Percentiles rank a stretch among this genome's conserved stretches.
phyloP scores from a whole-genome alignment of 2,113 vertebrate genomes.

The Hipposideros armiger region DNA sequence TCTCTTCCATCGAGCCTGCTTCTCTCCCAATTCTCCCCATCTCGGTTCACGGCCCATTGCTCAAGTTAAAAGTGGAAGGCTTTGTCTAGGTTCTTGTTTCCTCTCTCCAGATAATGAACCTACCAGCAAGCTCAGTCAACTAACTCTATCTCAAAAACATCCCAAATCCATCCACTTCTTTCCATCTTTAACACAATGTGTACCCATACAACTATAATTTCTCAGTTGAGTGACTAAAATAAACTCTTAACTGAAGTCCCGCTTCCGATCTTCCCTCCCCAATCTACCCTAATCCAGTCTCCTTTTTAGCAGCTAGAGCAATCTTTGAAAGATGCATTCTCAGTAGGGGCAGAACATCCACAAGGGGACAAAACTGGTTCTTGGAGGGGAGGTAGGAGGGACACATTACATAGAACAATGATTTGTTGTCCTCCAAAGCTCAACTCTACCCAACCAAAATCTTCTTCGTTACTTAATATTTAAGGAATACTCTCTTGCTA shows the following conservation, averaged over 20 bases:
- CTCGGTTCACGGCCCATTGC: background rate
- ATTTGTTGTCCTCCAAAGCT: background rate
- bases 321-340: background rate
- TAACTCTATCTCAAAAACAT: slow-evolving; percentile 19
- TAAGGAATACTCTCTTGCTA: background rate
- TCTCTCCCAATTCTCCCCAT: background rate
- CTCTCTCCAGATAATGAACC: background rate
- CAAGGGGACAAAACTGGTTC: background rate
- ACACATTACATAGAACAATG: background rate
- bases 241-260: background rate
- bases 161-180: background rate
- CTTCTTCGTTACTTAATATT: background rate
- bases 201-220: background rate
- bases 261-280: background rate
- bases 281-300: background rate
- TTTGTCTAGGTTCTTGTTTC: slow-evolving; percentile 21
- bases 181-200: background rate
- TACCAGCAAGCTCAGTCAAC: background rate
- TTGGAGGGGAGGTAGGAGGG: background rate
- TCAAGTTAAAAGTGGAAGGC: background rate
- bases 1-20: background rate
- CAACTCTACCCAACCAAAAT: background rate
- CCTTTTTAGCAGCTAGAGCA: background rate
- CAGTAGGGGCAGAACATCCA: background rate
- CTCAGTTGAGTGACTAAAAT: slow-evolving; percentile 22